Evolutionary conservation across 2,888 invertebrate species (phyloP).

Genomic region (Ypsolopha scabrella): DNA sequence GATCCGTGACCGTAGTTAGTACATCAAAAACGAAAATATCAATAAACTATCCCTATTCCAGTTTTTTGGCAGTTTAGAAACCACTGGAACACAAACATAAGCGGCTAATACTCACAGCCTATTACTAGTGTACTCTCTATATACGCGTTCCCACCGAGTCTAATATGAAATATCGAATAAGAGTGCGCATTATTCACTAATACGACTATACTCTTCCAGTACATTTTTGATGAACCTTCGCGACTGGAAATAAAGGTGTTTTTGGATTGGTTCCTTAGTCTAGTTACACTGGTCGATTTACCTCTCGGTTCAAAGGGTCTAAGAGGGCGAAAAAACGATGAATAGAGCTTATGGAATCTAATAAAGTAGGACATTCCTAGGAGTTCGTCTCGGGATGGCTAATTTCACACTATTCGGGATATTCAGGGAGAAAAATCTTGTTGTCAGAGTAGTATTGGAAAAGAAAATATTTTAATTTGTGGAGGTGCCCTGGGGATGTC

Average conservation of each 20-base stretch:
- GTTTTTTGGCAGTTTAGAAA: constrained; percentile 27
- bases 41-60: too few species aligned
- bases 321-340: constrained; percentile 56
- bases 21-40: neutral
- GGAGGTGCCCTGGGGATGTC: too few species aligned
- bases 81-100: constrained; percentile 23
- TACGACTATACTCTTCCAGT: constrained; percentile 37
- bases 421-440: neutral
- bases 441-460: neutral
- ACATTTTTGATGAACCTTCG: too few species aligned
- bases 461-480: neutral
- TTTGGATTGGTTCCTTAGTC: too few species aligned
- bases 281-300: too few species aligned
- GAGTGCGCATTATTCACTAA: constrained; percentile 63
- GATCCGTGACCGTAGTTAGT: too few species aligned
- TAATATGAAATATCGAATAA: constrained; percentile 54
- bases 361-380: constrained; percentile 60
- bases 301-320: too few species aligned
- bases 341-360: constrained; percentile 65
- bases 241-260: too few species aligned
- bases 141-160: constrained; percentile 28
- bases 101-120: constrained; percentile 48
- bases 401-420: constrained; percentile 31
- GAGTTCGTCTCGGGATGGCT: constrained; percentile 21
- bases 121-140: constrained; percentile 57